Conservation (phyloP, 2,113 vertebrate genomes). For the Vanacampus margaritifer region DNA sequence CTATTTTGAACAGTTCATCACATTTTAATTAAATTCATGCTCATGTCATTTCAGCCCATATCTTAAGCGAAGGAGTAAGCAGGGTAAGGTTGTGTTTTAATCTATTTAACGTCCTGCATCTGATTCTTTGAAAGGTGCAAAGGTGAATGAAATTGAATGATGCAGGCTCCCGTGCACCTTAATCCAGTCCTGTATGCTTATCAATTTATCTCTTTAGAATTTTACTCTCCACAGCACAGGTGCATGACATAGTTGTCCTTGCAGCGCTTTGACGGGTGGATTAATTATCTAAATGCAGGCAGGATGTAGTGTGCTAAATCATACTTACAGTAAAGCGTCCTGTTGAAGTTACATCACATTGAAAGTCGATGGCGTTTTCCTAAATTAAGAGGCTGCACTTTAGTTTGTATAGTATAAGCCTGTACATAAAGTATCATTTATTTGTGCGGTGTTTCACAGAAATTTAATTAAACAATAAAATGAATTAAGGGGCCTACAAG, state of each 20-base stretch:
- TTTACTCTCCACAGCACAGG: conserved; percentile 16
- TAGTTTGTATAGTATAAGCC: not conserved
- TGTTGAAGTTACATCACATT: conserved; percentile 31
- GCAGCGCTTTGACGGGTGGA: conserved; percentile 26
- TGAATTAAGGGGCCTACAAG: not conserved
- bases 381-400: conserved; percentile 32
- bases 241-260: conserved; percentile 16
- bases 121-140: no score
- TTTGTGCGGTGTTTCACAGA: not conserved
- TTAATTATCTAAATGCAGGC: conserved; percentile 51
- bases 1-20: conserved; percentile 1
- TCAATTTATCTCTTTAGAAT: conserved; percentile 4
- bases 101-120: not conserved
- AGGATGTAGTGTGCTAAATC: conserved; percentile 35
- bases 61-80: not conserved
- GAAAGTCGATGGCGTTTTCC: conserved; percentile 25
- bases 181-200: not conserved
- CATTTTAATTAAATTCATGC: not conserved
- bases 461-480: not conserved
- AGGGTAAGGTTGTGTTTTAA: not conserved
- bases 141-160: no score
- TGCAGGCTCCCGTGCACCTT: not conserved
- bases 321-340: conserved; percentile 35
- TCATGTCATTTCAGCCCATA: not conserved
- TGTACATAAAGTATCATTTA: conserved; percentile 5